Conservation (phyloP, 2,888 invertebrate species). For the Tetragonisca angustula region DNA sequence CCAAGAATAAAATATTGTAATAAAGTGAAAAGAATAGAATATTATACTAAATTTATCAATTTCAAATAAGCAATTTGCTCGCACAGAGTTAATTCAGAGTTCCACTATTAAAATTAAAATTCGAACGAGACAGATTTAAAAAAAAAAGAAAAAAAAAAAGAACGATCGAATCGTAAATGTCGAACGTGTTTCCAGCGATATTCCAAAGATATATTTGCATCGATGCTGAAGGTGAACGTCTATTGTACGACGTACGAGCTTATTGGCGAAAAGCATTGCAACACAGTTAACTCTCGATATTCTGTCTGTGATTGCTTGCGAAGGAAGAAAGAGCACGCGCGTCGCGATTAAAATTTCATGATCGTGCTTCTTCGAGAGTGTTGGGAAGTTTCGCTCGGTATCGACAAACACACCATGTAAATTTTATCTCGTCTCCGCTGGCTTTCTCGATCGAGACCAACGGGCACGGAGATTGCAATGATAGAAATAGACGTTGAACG, state of each 20-base stretch:
- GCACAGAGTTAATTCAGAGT: background rate
- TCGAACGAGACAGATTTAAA: background rate
- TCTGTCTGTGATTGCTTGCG: slow-evolving; percentile 36
- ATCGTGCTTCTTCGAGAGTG: slow-evolving; percentile 13
- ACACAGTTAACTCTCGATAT: slow-evolving; percentile 29
- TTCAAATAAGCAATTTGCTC: background rate
- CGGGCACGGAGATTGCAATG: slow-evolving; percentile 21
- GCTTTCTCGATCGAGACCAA: background rate
- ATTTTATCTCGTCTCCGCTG: background rate
- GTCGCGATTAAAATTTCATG: slow-evolving; percentile 53
- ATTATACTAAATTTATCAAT: background rate
- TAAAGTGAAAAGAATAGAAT: too few relatives aligned
- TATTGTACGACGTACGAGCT: slow-evolving; percentile 14
- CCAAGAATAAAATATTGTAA: too few relatives aligned
- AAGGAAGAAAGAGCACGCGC: slow-evolving; percentile 41
- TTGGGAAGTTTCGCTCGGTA: slow-evolving; percentile 29
- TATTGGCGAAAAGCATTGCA: slow-evolving; percentile 43
- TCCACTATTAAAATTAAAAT: background rate
- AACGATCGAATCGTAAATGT: slow-evolving; percentile 4
- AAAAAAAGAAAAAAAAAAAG: background rate
- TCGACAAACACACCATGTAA: background rate
- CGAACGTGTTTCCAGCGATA: background rate
- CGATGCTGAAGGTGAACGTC: background rate
- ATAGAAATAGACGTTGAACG: slow-evolving; percentile 12
- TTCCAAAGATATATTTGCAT: slow-evolving; percentile 12